Conservation (phyloP, 2,888 invertebrate genomes). For the Papilio gigon region DNA sequence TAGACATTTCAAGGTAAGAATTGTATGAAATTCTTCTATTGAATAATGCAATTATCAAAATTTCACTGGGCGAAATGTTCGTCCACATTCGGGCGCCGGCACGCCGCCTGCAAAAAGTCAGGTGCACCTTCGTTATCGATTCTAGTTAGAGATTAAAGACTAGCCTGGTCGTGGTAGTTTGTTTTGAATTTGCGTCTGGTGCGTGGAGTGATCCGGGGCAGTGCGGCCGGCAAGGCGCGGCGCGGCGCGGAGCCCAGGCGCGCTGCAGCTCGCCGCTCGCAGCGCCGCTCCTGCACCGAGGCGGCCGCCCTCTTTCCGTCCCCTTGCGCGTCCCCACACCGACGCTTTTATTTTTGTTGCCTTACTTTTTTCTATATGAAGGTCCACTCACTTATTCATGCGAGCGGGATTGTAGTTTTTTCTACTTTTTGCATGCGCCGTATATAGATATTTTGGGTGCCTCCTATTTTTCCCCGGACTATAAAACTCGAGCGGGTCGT, state of each 20-base stretch:
- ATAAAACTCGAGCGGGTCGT: conserved; percentile 79
- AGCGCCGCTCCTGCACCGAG: conserved; percentile 40
- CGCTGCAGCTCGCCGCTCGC: conserved; percentile 36
- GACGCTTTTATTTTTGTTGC: conserved; percentile 66
- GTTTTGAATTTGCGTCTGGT: conserved; percentile 28
- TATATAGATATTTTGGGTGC: conserved; percentile 81
- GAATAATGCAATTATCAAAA: background rate
- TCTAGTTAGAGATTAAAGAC: conserved; percentile 34
- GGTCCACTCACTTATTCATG: conserved; percentile 81
- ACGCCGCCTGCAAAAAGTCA: conserved; percentile 15
- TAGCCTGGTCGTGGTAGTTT: conserved; percentile 12
- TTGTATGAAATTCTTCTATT: background rate
- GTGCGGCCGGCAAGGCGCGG: conserved; percentile 36
- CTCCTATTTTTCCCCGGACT: conserved; percentile 80
- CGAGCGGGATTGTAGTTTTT: conserved; percentile 79
- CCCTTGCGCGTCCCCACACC: conserved; percentile 54
- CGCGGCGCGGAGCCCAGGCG: conserved; percentile 38
- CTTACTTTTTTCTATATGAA: conserved; percentile 76
- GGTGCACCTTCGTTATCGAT: conserved; percentile 23
- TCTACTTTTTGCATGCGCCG: conserved; percentile 73
- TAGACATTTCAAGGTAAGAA: background rate
- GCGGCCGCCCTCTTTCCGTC: conserved; percentile 49
- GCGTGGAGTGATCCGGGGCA: conserved; percentile 34
- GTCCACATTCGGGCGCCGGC: background rate
- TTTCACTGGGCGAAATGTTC: background rate